Base-by-base conservation (phyloP, 1,140 invertebrate species). In the Capitella teleta region DNA sequence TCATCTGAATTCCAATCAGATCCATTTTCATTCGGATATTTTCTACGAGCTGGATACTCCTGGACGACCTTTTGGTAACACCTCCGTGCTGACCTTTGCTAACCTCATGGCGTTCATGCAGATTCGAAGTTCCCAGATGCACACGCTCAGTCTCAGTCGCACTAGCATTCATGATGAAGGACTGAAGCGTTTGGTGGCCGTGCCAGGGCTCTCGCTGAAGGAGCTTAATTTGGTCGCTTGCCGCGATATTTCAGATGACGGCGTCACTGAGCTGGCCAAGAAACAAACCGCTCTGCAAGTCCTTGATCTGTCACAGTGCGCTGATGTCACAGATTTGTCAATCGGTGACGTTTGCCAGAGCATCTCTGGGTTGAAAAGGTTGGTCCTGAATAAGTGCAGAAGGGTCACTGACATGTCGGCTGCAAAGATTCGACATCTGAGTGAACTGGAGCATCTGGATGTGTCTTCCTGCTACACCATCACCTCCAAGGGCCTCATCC, bases 1-100 rank as follows among this genome's bases (percentile, higher is more conserved):
- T 0, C 76, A 78, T 60, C 68, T 85, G 45, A 78, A 78, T 10
- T 77, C 74, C 14, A 81, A 79, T 55, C 80, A 79, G 40, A 76
- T 85, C 14, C 79, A 80, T 18, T 85, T 83, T 61, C 82, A 83
- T 64, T 72, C 73, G 50, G 37, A 53, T 12, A n/a, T n/a, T n/a
- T n/a, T n/a, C n/a, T n/a, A n/a, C n/a, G n/a, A n/a, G 79, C 79
- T 14, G 69, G 82, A 8, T 77, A 79, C n/a, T n/a, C n/a, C n/a
- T n/a, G n/a, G n/a, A n/a, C n/a, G n/a, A n/a, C n/a, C n/a, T n/a
- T n/a, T n/a, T n/a, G n/a, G n/a, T n/a, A n/a, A n/a, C n/a, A n/a
- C n/a, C 60, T 79, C 78, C 53, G 78, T 84, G 8, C 63, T 85
- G 10, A 84, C 82, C 28, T 85, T 84, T 61, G 73, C 77, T 40